A percentile compares a stretch with the other conserved stretches of the same genome.
Conservation (phyloP, 2,113 vertebrate species). For the Heterocephalus glaber region DNA sequence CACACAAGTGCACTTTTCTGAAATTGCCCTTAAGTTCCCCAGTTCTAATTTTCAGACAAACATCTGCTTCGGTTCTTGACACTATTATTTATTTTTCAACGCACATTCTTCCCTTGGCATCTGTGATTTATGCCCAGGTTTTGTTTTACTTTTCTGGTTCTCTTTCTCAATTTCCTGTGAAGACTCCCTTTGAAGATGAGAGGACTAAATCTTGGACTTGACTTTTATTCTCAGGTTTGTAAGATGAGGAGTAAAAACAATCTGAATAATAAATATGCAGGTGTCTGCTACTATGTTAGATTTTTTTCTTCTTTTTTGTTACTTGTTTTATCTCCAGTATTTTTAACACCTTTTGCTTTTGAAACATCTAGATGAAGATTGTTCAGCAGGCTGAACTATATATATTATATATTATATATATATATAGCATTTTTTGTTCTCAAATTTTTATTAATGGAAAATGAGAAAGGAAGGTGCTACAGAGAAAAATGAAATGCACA, state of each 20-base stretch:
- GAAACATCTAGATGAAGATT: neutral
- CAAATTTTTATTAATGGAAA: constrained; percentile 70
- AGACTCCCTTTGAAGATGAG: neutral
- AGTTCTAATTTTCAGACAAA: neutral
- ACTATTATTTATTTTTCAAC: neutral
- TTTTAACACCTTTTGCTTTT: neutral
- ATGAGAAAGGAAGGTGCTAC: constrained; percentile 63
- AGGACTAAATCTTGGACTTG: neutral
- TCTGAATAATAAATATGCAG: neutral
- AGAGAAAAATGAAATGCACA: constrained; percentile 71
- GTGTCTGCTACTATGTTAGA: neutral
- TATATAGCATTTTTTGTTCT: neutral
- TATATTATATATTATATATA: neutral
- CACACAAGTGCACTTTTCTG: neutral
- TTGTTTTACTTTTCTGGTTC: neutral
- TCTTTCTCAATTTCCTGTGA: neutral
- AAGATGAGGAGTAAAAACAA: neutral
- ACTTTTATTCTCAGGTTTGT: neutral
- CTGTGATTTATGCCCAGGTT: neutral
- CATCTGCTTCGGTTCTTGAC: neutral
- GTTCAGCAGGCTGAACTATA: neutral
- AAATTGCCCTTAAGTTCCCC: neutral
- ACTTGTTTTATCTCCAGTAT: neutral
- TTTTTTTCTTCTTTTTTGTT: neutral
- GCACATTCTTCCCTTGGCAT: neutral